Evolutionary conservation across 1,140 invertebrate genomes (phyloP), one percentile per base, ranked within the genome.

Genomic region (silkworm (Bombyx mori)): DNA sequence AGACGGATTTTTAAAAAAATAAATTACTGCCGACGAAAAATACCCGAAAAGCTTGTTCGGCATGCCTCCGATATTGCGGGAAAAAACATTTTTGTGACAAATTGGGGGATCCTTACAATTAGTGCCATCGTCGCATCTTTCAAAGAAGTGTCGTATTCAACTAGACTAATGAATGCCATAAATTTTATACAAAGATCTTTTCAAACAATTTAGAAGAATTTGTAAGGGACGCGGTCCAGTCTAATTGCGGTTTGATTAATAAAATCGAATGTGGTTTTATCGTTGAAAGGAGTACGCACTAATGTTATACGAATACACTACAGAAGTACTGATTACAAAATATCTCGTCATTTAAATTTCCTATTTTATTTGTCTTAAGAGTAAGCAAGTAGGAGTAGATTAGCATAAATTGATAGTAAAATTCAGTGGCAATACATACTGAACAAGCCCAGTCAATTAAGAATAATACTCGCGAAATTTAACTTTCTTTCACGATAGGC

Each of bases 81-180:
- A n/a, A 59, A 18, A 62, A 65, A 58, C 52, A 68, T 69, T 77
- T 66, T 69, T 68, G 53, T 75, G 66, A 72, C 70, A 77, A 78
- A 76, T 79, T 79, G 70, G 69, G 65, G 63, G 65, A 70, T 74
- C 64, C 64, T 69, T 65, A 73, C 70, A 79, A 79, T 79, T 75
- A 75, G 72, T 64, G 67, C 56, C 65, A 68, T 75, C 65, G 69
- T 69, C 57, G 67, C 66, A 60, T 69, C 73, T 71, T 66, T 73
- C 69, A 70, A 75, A 73, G 66, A 68, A 73, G 74, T 72, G 65
- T 77, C 72, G 71, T 73, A 75, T 77, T 75, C 68, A 64, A 71
- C 73, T 75, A 72, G 69, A 79, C 64, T 79, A 77, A 79, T 79
- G 77, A 72, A 71, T 62, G 64, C 69, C 68, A 73, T 79, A 77